Percentiles rank a stretch among this genome's conserved stretches.
phyloP scores from a whole-genome alignment of 2,797 vertebrate genomes.

The Centropyge bicolor region DNA sequence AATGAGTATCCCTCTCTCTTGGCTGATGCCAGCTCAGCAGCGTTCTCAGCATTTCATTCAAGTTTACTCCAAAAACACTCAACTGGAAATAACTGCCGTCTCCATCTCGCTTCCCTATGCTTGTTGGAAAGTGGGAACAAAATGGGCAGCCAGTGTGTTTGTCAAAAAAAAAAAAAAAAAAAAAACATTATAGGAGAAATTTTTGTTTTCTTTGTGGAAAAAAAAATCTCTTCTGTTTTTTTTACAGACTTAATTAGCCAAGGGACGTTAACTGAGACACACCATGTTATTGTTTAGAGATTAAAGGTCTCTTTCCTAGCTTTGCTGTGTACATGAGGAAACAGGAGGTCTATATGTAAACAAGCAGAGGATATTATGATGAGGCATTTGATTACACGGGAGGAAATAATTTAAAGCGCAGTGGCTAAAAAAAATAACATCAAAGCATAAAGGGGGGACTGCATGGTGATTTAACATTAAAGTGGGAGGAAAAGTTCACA shows the following conservation, averaged over 20 bases:
- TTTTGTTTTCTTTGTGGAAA: slow-evolving; percentile 22
- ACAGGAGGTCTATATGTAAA: slow-evolving; percentile 72
- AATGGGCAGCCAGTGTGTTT: not conserved
- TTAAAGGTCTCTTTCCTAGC: slow-evolving; percentile 31
- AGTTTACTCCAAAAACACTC: slow-evolving; percentile 74
- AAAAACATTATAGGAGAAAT: not conserved
- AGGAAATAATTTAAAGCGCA: slow-evolving; percentile 64
- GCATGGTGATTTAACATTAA: not conserved
- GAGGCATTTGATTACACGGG: slow-evolving; percentile 66
- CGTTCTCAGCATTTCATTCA: slow-evolving; percentile 80
- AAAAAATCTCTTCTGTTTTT: not conserved
- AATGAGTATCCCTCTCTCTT: slow-evolving; percentile 71
- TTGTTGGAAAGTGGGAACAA: slow-evolving; percentile 32
- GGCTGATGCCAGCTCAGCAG: slow-evolving; percentile 73
- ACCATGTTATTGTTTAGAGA: slow-evolving; percentile 54
- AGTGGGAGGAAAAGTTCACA: slow-evolving; percentile 27
- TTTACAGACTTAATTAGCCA: slow-evolving; percentile 27
- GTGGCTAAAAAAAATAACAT: slow-evolving; percentile 47
- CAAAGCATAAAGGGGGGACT: slow-evolving; percentile 34
- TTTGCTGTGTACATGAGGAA: slow-evolving; percentile 44
- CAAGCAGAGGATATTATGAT: slow-evolving; percentile 75
- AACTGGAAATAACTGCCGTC: slow-evolving; percentile 62
- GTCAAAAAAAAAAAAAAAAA: not conserved
- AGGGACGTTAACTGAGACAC: slow-evolving; percentile 2
- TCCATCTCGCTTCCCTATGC: slow-evolving; percentile 19